A percentile compares a stretch with the other conserved stretches of the same genome.
These are phyloP conservation scores for Apodemus speciosus DNA, from an alignment of 2,113 vertebrate genomes.

Conservation along the genomic window DNA sequence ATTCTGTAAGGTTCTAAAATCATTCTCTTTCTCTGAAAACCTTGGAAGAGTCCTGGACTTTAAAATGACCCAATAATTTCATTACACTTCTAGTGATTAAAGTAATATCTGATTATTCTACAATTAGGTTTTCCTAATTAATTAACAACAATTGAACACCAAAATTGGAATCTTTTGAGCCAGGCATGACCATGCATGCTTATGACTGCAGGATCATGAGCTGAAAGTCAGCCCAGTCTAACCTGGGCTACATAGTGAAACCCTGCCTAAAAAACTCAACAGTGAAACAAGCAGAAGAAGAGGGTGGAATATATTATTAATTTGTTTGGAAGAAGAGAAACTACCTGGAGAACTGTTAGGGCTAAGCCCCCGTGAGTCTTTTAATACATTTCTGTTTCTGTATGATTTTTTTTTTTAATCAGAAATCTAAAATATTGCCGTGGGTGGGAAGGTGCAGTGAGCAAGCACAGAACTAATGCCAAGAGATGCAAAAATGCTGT, in stretches of 20 bases:
- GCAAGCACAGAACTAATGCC: slow-evolving; percentile 42
- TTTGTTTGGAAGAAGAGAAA: not conserved
- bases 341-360: not conserved
- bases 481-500: slow-evolving; percentile 71
- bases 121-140: slow-evolving; percentile 10
- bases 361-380: not conserved
- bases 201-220: not conserved
- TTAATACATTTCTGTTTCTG: slow-evolving; percentile 37
- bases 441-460: not conserved
- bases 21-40: slow-evolving; percentile 44
- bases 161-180: not conserved
- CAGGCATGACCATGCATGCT: not conserved
- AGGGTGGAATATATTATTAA: not conserved
- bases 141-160: slow-evolving; percentile 18
- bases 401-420: slow-evolving; percentile 32
- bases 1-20: slow-evolving; percentile 44
- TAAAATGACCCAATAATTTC: slow-evolving; percentile 26
- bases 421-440: slow-evolving; percentile 53
- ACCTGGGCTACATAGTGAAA: not conserved
- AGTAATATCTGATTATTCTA: slow-evolving; percentile 16
- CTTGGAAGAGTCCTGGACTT: not conserved
- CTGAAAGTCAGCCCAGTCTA: not conserved
- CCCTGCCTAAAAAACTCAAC: not conserved
- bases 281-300: not conserved
- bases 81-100: slow-evolving; percentile 34